phyloP scores from a whole-genome alignment of 2,888 invertebrate species.

The Pseudococcus jackbeardsleyi region DNA sequence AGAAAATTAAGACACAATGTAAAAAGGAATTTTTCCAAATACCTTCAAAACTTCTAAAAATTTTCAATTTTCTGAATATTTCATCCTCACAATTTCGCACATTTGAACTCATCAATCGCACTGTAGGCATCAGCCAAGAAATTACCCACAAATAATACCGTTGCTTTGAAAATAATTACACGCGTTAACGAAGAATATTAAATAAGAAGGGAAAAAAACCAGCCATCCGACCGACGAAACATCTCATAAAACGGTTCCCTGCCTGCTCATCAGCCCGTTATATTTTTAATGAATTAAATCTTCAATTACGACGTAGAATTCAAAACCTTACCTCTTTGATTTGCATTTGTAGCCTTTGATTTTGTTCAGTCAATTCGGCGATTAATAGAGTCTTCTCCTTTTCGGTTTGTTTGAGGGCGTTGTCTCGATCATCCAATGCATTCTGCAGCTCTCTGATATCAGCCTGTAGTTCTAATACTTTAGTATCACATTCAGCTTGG shows the following conservation, averaged over 20 bases:
- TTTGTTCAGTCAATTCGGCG: slow-evolving; percentile 89
- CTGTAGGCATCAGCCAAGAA: background rate
- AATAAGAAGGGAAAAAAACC: background rate
- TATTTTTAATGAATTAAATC: slow-evolving; percentile 2
- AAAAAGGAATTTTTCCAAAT: no score
- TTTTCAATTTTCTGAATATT: no score
- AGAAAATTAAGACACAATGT: no score
- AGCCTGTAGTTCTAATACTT: slow-evolving; percentile 87
- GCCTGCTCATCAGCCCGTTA: background rate
- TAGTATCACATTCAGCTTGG: slow-evolving; percentile 89
- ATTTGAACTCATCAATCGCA: background rate
- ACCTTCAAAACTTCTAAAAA: no score
- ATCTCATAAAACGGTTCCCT: background rate
- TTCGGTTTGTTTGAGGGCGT: slow-evolving; percentile 72
- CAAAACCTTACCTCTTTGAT: slow-evolving; percentile 81
- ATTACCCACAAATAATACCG: background rate
- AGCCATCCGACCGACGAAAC: background rate
- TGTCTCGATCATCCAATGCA: slow-evolving; percentile 77
- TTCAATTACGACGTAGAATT: background rate
- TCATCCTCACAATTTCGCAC: background rate
- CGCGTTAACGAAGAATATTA: slow-evolving; percentile 10
- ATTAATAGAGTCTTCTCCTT: slow-evolving; percentile 86
- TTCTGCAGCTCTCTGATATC: slow-evolving; percentile 86
- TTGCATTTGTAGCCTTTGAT: slow-evolving; percentile 86
- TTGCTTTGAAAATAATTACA: background rate